Conservation (phyloP, 2,113 vertebrate genomes). For the Scomber colias region DNA sequence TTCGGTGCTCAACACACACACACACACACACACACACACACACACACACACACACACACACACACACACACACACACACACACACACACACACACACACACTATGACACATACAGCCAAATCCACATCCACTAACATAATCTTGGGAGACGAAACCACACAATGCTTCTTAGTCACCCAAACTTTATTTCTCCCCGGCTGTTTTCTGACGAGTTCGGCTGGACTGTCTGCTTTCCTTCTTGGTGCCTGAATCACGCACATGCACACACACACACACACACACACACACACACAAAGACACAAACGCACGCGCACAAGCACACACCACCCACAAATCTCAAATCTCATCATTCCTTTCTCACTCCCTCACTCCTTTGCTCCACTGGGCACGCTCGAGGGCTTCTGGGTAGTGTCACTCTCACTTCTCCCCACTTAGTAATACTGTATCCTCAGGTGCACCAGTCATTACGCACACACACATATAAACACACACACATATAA, state of each 20-base stretch:
- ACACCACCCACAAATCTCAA: slow-evolving; percentile 2
- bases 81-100: slow-evolving; percentile 32
- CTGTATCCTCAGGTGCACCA: slow-evolving; percentile 73
- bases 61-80: slow-evolving; percentile 27
- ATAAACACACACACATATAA: slow-evolving; percentile 27
- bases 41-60: slow-evolving; percentile 26
- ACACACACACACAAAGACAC: slow-evolving; percentile 17
- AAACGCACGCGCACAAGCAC: slow-evolving; percentile 12
- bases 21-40: slow-evolving; percentile 28
- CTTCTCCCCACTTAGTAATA: slow-evolving; percentile 48
- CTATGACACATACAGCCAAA: slow-evolving; percentile 23
- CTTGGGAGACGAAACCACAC: slow-evolving; percentile 36
- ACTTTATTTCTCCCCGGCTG: slow-evolving; percentile 22
- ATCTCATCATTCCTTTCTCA: slow-evolving; percentile 37
- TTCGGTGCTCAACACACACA: slow-evolving; percentile 16
- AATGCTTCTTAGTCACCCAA: slow-evolving; percentile 35
- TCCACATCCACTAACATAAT: slow-evolving; percentile 17
- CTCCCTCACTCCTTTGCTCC: slow-evolving; percentile 39
- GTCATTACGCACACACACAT: slow-evolving; percentile 34
- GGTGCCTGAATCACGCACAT: neutral
- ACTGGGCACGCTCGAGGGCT: slow-evolving; percentile 33
- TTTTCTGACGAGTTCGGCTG: slow-evolving; percentile 14
- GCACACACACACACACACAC: slow-evolving; percentile 18
- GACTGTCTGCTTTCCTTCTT: slow-evolving; percentile 45
- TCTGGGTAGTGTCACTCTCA: slow-evolving; percentile 76